Base-by-base conservation (phyloP, 1,140 invertebrate species). In the Camponotus floridanus region DNA sequence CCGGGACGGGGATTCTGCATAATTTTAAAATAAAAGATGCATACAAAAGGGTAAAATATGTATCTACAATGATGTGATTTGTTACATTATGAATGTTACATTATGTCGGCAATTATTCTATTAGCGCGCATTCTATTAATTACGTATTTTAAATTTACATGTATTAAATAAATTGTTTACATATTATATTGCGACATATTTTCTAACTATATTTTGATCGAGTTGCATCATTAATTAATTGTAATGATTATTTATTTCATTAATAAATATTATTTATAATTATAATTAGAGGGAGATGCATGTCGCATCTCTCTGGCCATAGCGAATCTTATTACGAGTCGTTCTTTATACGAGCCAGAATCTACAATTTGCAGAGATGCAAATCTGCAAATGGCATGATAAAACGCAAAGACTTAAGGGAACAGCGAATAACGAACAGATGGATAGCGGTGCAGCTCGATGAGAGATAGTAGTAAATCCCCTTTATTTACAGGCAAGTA, bases 401-500 rank as follows among this genome's bases (percentile, higher is more conserved):
- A 55, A 79, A 55, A 55, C 21, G 61, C n/a, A 55, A 11, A n/a
- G 13, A 51, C 31, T 67, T 67, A 31, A 36, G 8, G 11, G 3
- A 67, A 31, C 9, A 15, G 13, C 48, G 3, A 67, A 31, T 5
- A 15, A 9, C 48, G n/a, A 7, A 57, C 26, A 62, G 36, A 57
- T 57, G 48, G 48, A 45, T 68, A 79, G 67, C 62, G 18, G 13
- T 57, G n/a, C 13, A 31, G 18, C 31, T 68, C 11, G 26, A 45
- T 42, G 39, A 68, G 55, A 36, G 33, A 39, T 80, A 70, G n/a
- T 36, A 73, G 55, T 33, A 45, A 83, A 73, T 83, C 21, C 39
- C 6, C 26, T 61, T 73, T 81, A 81, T 81, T 83, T 62, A 81
- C 65, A 61, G 36, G 26, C 70, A 15, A 83, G 13, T 15, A 26